Base-by-base conservation (phyloP, 92 coral and sea anemone species). In the Epizoanthus scotinus region DNA sequence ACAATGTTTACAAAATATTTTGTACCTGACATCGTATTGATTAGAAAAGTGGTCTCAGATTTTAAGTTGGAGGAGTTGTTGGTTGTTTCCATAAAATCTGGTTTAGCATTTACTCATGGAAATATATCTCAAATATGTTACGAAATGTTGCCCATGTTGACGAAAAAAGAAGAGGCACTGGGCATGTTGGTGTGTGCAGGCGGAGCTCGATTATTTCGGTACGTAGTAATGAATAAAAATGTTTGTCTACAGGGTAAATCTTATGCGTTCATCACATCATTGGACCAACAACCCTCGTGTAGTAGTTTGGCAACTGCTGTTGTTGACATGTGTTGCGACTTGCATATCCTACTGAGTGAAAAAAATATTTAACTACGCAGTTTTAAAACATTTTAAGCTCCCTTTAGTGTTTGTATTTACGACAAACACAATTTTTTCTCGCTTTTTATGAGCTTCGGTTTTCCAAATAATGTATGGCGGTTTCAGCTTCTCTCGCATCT, bases 141-240 rank as follows among this genome's bases (percentile, higher is more conserved):
- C 13, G 70, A 65, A 65, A 65, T 65, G 70, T 2, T 65, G 79
- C 79, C 79, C 31, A 73, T 73, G 79, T 44, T 73, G 14, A 73
- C 79, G 22, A 26, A 73, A 73, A 73, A 54, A 22, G 12, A 27
- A 5, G 25, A 59, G 15, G 79, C 79, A 12, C 26, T 73, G 7
- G 79, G 79, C 65, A 64, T 73, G 64, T 26, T 73, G 79, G 5
- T 73, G 21, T 73, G 79, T 73, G 65, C 79, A 3, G 15, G 22
- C 79, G 26, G 26, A 73, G 79, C 79, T 38, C 1, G 18, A 2
- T 29, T 65, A 65, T 65, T 15, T 65, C 2, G 49, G n/a, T 65
- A 65, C 7, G 24, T 29, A 31, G 10, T 29, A 65, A 34, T 12
- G n/a, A 13, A 4, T 29, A 29, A 0, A 2, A 65, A 20, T 15